These are phyloP conservation scores for Pseudomyrmex sp. DNA, from an alignment of 1,140 invertebrate species.

Conservation along the genomic window DNA sequence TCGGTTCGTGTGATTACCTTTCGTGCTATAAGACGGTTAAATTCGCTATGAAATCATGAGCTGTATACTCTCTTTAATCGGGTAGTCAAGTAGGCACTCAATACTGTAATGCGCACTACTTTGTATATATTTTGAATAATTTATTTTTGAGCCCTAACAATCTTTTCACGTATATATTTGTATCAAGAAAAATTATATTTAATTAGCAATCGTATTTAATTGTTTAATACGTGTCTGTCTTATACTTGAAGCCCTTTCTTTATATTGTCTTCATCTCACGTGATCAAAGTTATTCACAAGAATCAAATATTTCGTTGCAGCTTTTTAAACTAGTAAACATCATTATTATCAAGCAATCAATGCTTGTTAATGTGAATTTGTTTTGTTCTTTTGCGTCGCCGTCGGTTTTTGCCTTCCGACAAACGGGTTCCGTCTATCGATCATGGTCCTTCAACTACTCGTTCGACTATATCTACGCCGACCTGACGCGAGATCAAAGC, in stretches of 20 bases:
- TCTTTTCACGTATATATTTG: neutral
- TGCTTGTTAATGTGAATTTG: too few species aligned
- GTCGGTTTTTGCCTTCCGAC: neutral
- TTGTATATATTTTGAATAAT: neutral
- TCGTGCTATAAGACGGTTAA: neutral
- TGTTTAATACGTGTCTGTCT: too few species aligned
- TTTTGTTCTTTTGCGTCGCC: too few species aligned
- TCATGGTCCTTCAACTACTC: conserved; percentile 52
- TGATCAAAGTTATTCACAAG: too few species aligned
- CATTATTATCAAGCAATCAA: too few species aligned
- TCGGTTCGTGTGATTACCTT: conserved; percentile 22
- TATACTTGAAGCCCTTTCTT: too few species aligned
- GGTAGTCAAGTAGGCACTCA: neutral
- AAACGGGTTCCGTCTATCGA: conserved; percentile 23
- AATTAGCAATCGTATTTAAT: neutral
- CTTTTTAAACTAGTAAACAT: too few species aligned
- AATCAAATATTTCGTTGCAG: too few species aligned
- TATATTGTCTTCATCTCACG: too few species aligned
- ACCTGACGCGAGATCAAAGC: conserved; percentile 68
- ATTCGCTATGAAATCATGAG: neutral
- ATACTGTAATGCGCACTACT: neutral
- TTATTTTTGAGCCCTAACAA: neutral
- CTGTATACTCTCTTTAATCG: neutral
- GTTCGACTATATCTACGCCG: conserved; percentile 56
- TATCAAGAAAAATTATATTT: neutral